Base-by-base conservation (phyloP, 2,113 vertebrate genomes). In the Abramis brama region DNA sequence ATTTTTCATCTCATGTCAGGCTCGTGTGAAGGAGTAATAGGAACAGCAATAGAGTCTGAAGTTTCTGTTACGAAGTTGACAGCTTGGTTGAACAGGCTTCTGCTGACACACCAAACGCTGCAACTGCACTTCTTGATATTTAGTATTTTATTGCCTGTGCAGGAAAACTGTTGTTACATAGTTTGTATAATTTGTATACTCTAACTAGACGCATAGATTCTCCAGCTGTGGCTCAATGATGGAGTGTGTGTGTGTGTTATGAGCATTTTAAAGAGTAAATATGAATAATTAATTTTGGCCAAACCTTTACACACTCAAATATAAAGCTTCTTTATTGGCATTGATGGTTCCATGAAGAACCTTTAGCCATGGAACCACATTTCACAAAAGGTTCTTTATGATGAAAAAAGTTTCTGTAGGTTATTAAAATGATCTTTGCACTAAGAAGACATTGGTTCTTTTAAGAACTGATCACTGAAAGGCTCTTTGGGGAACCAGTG, bases 41-140 rank as follows among this genome's bases (percentile, higher is more conserved):
- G 39, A 80, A 57, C 50, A 36, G 27, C 50, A 78, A 64, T 27
- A 80, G 23, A 45, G 59, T 43, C 30, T 80, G 78, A 80, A 64
- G 36, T 64, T 80, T 25, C n/a, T n/a, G 36, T 64, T 17, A 27
- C 64, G 39, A 80, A 45, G 39, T 45, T 64, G 39, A 60, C 55
- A 79, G 55, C 30, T 17, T 25, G 39, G 39, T 79, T 79, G 6
- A 6, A 79, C 33, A 27, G 36, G 55, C 39, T 36, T 80, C 60
- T 64, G 78, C 78, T 45, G 39, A 64, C n/a, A 80, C 23, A 17
- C 55, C 76, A 59, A 78, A 57, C 50, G 0, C 30, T 7, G 76
- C 21, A 79, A 60, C 30, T 39, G 55, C 55, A n/a, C 9, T 78
- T 78, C 30, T 78, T 78, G 75, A 60, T 79, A 60, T 79, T 60